These are phyloP conservation scores for Propithecus deckenii DNA, from an alignment of 2,797 vertebrate genomes.

Conservation along the genomic window DNA sequence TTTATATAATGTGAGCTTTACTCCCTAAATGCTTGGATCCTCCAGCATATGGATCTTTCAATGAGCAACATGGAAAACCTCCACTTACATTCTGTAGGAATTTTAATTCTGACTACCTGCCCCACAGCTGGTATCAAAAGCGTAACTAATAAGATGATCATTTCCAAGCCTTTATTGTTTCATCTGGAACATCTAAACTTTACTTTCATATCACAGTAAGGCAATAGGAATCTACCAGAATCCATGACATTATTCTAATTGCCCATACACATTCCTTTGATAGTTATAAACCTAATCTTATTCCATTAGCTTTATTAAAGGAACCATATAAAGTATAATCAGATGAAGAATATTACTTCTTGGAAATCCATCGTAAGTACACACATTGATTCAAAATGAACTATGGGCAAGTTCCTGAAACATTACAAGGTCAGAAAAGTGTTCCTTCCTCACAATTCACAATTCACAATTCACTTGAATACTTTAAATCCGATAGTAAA, in stretches of 20 bases:
- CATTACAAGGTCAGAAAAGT: not conserved
- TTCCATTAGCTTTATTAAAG: not conserved
- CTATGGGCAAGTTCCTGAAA: not conserved
- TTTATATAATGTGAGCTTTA: not conserved
- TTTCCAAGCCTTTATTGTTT: not conserved
- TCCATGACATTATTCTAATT: not conserved
- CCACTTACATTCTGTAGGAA: not conserved
- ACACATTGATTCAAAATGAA: not conserved
- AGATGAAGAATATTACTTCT: not conserved
- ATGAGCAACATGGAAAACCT: not conserved
- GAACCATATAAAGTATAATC: not conserved
- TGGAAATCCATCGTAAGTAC: not conserved
- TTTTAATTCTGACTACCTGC: not conserved
- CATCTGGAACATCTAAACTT: not conserved
- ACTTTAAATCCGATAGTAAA: not conserved
- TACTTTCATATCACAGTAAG: not conserved
- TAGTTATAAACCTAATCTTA: not conserved
- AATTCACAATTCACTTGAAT: not conserved
- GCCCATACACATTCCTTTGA: not conserved
- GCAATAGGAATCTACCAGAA: not conserved
- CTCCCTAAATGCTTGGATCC: not conserved
- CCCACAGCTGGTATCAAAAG: not conserved
- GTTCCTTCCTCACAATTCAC: not conserved
- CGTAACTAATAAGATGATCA: not conserved
- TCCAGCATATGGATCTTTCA: not conserved